Base-by-base conservation (phyloP, 2,113 vertebrate species). In the Gadus macrocephalus region DNA sequence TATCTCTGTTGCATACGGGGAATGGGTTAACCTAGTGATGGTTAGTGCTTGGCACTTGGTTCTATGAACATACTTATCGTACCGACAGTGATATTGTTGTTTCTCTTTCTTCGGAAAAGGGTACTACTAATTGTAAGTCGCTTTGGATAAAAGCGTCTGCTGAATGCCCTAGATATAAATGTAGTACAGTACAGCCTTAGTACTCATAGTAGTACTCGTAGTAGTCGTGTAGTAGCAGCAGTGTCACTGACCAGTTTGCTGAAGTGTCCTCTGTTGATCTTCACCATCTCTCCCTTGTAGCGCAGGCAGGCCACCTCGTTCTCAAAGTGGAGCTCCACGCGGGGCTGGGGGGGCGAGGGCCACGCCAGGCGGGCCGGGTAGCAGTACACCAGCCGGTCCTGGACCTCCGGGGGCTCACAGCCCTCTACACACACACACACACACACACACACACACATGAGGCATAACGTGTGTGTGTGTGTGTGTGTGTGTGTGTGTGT, bases 241-340 rank as follows among this genome's bases (percentile, higher is more conserved):
- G 28, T 61, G 31, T 16, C 7, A 78, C 95, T 85, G 49, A 99
- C 97, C 96, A 98, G 91, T 88, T 98, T 99, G 89, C 90, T 96
- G 90, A 98, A 98, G 91, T 97, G 95, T 74, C 90, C 96, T 70
- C 96, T 92, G 92, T 95, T 98, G 79, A 99, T 90, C 79, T 97
- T 97, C 71, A 98, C 96, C 94, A 98, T 95, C 87, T 99, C 97
- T 12, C 97, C 97, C 85, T 92, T 95, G 82, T 95, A 98, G 17
- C 97, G 94, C 70, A 98, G 88, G 53, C 97, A 98, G 0, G 96
- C 94, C 62, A 95, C 81, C 0, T 94, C 96, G 59, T 96, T 98
- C 79, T 99, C 97, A 73, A 98, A 91, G 77, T 98, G 97, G 81
- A 98, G 94, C 81, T 99, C 97, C 31, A 97, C 95, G 0, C 89